Conservation (phyloP, 2,113 vertebrate genomes). For the Brevimyrus niger region DNA sequence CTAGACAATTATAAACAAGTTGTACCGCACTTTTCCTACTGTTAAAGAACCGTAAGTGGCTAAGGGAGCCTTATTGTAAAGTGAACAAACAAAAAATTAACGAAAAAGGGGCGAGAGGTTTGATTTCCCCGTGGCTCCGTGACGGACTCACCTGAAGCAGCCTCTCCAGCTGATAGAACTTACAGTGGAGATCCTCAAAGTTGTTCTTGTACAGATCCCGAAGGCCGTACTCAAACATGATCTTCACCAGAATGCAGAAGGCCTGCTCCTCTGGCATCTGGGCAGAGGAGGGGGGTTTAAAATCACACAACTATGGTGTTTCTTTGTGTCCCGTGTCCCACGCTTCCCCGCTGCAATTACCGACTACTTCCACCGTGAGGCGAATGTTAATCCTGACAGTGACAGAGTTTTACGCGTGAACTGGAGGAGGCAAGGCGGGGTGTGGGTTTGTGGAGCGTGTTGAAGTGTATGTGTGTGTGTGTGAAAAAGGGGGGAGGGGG, state of each 20-base stretch:
- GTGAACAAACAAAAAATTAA: neutral
- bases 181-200: conserved; percentile 97
- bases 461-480: neutral
- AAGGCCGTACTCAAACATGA: conserved; percentile 91
- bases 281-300: conserved; percentile 17
- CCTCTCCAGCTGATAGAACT: conserved; percentile 93
- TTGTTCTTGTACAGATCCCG: conserved; percentile 93
- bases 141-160: conserved; percentile 77
- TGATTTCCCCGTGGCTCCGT: neutral
- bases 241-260: conserved; percentile 94
- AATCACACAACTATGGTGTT: neutral
- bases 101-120: neutral
- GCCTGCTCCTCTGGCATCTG: conserved; percentile 99
- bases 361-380: neutral
- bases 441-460: neutral
- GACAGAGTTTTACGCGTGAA: neutral
- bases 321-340: neutral
- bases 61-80: too few species aligned
- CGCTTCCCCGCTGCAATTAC: neutral
- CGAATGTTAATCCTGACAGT: neutral
- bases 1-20: too few species aligned
- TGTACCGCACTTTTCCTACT: too few species aligned
- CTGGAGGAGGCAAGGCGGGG: neutral
- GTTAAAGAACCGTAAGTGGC: too few species aligned
- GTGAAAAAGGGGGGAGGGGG: neutral